Conservation (phyloP, 2,797 vertebrate species). For the Strix occidentalis region DNA sequence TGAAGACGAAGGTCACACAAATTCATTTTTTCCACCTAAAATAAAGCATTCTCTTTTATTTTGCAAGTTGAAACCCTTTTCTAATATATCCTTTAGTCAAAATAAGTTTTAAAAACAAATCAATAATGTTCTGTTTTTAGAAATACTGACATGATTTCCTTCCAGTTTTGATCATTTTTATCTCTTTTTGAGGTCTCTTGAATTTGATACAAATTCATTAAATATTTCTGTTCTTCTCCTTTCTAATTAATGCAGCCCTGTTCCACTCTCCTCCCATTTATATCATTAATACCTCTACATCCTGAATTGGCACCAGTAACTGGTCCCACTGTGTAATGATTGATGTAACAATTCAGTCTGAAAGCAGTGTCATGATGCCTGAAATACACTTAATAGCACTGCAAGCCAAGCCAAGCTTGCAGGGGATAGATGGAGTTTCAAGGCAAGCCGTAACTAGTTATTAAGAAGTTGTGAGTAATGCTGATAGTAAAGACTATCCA, state of each 20-base stretch:
- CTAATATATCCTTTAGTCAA: not conserved
- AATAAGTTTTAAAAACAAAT: not conserved
- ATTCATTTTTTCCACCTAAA: not conserved
- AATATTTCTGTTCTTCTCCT: not conserved
- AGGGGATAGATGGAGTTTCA: not conserved
- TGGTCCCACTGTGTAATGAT: not conserved
- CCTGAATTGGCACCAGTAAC: not conserved
- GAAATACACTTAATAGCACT: not conserved
- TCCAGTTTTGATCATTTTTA: not conserved
- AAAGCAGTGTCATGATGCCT: not conserved
- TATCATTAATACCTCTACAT: not conserved
- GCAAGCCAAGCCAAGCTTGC: not conserved
- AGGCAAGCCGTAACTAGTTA: not conserved
- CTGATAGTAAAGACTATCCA: not conserved
- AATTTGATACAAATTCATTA: not conserved
- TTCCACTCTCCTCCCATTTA: not conserved
- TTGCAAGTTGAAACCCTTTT: not conserved
- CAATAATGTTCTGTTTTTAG: not conserved
- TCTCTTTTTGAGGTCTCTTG: not conserved
- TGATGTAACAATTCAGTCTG: not conserved
- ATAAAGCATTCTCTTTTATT: not conserved
- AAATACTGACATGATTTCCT: not conserved
- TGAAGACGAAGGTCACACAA: not conserved
- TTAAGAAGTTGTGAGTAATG: not conserved
- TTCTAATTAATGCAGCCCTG: not conserved